A percentile compares a stretch with the other conserved stretches of the same genome.
phyloP scores from a whole-genome alignment of 2,797 vertebrate genomes.

The Anguilla marmorata region DNA sequence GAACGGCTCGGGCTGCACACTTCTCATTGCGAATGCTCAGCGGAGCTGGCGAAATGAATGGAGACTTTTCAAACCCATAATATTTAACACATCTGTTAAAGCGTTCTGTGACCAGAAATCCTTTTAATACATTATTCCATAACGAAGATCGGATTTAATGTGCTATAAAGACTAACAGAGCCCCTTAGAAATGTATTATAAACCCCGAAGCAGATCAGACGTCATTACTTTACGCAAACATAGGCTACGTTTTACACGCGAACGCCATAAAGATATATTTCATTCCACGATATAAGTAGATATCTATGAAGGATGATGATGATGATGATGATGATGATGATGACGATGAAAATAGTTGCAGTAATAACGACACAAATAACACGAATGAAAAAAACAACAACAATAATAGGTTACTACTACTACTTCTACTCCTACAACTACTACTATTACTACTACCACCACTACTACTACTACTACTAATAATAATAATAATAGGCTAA shows the following conservation, averaged over 20 bases:
- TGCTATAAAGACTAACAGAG: conserved; percentile 28
- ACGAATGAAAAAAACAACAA: not conserved
- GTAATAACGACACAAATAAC: not conserved
- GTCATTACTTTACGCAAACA: conserved; percentile 1
- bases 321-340: conserved; percentile 17
- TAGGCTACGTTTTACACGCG: not conserved
- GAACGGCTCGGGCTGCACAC: conserved; percentile 81
- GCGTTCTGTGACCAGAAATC: conserved; percentile 76
- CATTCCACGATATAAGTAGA: not conserved
- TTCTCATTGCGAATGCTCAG: conserved; percentile 78
- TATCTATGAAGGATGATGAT: not conserved
- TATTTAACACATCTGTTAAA: conserved; percentile 98
- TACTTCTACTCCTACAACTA: too few species aligned
- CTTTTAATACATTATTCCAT: conserved; percentile 49
- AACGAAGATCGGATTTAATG: conserved; percentile 32
- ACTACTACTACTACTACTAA: too few species aligned
- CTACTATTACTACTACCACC: too few species aligned
- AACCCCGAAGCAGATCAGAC: conserved; percentile 19
- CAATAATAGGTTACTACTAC: too few species aligned
- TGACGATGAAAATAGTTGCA: not conserved
- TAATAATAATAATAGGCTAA: not conserved
- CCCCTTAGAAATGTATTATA: conserved; percentile 8
- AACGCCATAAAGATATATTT: not conserved
- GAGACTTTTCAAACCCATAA: conserved; percentile 65
- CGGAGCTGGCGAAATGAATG: conserved; percentile 77